A percentile compares a stretch with the other conserved stretches of the same genome.
These are phyloP conservation scores for Siniperca scherzeri DNA, from an alignment of 2,797 vertebrate genomes.

Conservation along the genomic window DNA sequence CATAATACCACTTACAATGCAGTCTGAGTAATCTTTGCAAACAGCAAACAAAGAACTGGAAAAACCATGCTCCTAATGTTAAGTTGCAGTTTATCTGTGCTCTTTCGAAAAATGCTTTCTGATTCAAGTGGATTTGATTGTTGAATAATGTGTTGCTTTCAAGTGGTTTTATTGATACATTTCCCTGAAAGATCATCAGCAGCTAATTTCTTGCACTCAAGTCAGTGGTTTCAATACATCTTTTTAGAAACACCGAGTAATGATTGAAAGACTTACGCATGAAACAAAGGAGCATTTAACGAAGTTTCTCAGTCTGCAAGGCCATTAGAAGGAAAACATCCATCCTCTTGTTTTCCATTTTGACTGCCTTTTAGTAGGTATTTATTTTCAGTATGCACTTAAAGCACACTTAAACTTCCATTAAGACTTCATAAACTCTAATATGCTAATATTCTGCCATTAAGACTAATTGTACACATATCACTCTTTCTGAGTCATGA, in stretches of 20 bases:
- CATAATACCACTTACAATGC: slow-evolving; percentile 17
- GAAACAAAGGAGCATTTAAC: slow-evolving; percentile 51
- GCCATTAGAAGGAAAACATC: slow-evolving; percentile 57
- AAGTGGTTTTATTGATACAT: background rate
- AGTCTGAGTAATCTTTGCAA: slow-evolving; percentile 20
- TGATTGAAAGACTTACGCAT: slow-evolving; percentile 32
- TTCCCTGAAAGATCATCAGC: background rate
- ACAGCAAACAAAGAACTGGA: slow-evolving; percentile 3
- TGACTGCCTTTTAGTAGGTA: slow-evolving; percentile 24
- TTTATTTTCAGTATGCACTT: slow-evolving; percentile 45
- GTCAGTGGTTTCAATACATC: slow-evolving; percentile 12
- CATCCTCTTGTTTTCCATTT: slow-evolving; percentile 52
- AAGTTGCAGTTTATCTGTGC: background rate
- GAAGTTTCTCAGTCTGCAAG: slow-evolving; percentile 42
- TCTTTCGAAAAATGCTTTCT: background rate
- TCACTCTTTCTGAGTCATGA: background rate
- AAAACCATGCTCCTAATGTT: background rate
- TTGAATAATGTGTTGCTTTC: slow-evolving; percentile 2
- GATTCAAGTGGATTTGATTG: slow-evolving; percentile 3
- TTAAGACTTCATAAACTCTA: slow-evolving; percentile 31
- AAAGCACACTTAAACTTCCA: slow-evolving; percentile 45
- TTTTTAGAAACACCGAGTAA: slow-evolving; percentile 13
- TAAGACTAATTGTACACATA: background rate
- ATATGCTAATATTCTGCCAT: slow-evolving; percentile 17
- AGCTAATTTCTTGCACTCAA: background rate